Evolutionary conservation across 1,140 invertebrate genomes (phyloP), one percentile per base, ranked within the genome.

Genomic region (Lethrus apterus): DNA sequence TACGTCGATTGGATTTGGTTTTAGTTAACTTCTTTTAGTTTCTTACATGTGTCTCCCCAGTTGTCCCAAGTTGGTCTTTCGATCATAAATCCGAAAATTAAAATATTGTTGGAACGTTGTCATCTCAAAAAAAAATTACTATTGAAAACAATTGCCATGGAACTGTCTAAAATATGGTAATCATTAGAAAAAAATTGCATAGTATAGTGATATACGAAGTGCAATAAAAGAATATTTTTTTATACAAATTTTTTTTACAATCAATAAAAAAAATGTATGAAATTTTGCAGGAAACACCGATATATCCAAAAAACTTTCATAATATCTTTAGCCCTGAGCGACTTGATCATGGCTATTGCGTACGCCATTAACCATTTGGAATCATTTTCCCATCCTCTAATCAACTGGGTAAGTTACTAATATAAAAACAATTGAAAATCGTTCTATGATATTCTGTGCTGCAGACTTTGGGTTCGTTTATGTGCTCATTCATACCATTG

Each of bases 401-500:
- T 57, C 8, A 56, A 49, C 19, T 65, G 62, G 60, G 62, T 65
- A 52, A 52, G 54, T 57, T 26, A 2, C 15, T 40, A 20, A 34
- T 35, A 35, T 23, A 18, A 23, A 26, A 11, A 36, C 1, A 33
- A 15, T 9, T 13, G 10, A 38, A 15, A 24, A 11, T 44, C 19
- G 44, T 36, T 20, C 21, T 32, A 41, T 14, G 23, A 10, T 21
- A 17, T 23, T 33, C 54, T 51, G 36, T 14, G 23, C 53, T 54
- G 42, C 42, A 73, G 71, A 59, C 54, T 2, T 54, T 72, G 32
- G 71, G 72, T 0, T 18, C 48, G 9, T 60, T 68, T 14, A 55
- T 72, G 59, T 77, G 75, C 50, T 57, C 56, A 2, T 56, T 70
- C 23, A 60, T 75, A 26, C 74, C 75, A 3, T 71, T 69, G 46